These are phyloP conservation scores for Pachyrhynchus sulphureomaculatus DNA, from an alignment of 1,140 invertebrate genomes.

Conservation along the genomic window DNA sequence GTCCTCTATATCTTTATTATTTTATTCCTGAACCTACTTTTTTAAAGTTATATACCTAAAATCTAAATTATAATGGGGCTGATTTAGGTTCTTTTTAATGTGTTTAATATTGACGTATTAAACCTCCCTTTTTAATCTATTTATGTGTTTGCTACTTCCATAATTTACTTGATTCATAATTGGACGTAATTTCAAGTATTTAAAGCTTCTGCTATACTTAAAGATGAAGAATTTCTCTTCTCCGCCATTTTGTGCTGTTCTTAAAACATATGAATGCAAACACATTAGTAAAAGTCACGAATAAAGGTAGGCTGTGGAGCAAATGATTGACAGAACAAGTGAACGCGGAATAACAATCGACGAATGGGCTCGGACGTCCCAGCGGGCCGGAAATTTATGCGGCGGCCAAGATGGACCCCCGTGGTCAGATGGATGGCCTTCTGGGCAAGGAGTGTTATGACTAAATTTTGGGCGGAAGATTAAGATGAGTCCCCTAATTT, in stretches of 20 bases:
- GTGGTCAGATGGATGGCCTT: slow-evolving; percentile 12
- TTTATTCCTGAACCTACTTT: no score
- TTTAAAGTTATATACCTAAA: no score
- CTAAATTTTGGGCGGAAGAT: slow-evolving; percentile 14
- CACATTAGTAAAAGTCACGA: slow-evolving; percentile 23
- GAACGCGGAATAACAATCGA: slow-evolving; percentile 25
- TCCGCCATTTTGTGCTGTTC: slow-evolving; percentile 1
- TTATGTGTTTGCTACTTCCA: no score
- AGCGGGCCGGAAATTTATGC: slow-evolving; percentile 25
- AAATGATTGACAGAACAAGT: slow-evolving; percentile 30
- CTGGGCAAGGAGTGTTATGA: slow-evolving; percentile 1
- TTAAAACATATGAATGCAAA: slow-evolving; percentile 3
- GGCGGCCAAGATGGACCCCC: slow-evolving; percentile 25
- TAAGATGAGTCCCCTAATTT: slow-evolving; percentile 4
- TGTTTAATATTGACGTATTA: no score
- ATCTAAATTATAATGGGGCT: no score
- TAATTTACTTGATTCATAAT: no score
- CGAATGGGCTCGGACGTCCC: slow-evolving; percentile 27
- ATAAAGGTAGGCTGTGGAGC: slow-evolving; percentile 24
- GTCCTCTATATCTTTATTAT: no score
- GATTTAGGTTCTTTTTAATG: no score
- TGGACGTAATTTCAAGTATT: no score
- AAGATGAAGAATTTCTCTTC: no score
- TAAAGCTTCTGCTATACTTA: no score
- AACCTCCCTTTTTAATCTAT: no score